Evolutionary conservation across 1,140 invertebrate species (phyloP).

Genomic region (Penaeus japonicus): DNA sequence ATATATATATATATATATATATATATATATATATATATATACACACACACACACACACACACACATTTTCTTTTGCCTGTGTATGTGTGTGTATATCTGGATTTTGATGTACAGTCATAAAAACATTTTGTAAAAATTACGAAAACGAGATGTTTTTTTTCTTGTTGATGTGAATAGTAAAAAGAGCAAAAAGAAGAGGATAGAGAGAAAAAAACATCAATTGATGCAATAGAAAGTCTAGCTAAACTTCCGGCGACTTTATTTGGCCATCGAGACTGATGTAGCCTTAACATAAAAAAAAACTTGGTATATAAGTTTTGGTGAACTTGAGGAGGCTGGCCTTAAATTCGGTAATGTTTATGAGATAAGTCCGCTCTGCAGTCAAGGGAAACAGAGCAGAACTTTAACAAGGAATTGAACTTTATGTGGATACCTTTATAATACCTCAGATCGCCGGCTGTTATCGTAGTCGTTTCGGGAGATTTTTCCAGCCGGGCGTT

Average conservation of each 20-base stretch:
- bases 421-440: neutral
- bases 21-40: too few relatives aligned
- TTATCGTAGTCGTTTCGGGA: neutral
- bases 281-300: neutral
- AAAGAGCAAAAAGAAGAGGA: too few relatives aligned
- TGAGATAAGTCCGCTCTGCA: neutral
- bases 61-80: too few relatives aligned
- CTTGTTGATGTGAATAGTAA: too few relatives aligned
- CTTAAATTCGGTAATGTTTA: slow-evolving; percentile 21
- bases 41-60: too few relatives aligned
- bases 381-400: slow-evolving; percentile 2
- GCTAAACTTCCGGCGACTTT: too few relatives aligned
- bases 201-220: too few relatives aligned
- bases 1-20: too few relatives aligned
- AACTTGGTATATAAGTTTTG: slow-evolving; percentile 37
- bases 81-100: neutral
- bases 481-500: too few relatives aligned
- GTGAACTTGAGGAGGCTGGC: slow-evolving; percentile 6
- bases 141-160: too few relatives aligned
- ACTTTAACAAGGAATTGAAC: slow-evolving; percentile 15
- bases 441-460: neutral
- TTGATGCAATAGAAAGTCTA: too few relatives aligned
- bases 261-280: slow-evolving; percentile 1
- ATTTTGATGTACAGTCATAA: neutral
- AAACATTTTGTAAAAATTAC: neutral